Conservation (phyloP, 2,888 invertebrate species). For the Pristionchus exspectatus region DNA sequence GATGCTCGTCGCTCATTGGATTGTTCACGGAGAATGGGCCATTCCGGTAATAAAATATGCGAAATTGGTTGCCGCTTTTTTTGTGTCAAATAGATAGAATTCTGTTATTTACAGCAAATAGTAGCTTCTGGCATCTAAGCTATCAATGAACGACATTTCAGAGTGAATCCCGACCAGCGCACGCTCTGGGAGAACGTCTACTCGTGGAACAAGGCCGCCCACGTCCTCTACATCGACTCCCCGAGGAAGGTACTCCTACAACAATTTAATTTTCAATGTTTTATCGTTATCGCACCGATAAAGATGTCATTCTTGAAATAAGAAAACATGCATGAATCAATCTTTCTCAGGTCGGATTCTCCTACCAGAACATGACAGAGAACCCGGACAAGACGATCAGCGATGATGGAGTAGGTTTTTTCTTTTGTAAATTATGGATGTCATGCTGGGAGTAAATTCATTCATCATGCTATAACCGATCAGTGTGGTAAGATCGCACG, state of each 20-base stretch:
- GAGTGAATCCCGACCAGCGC: slow-evolving; percentile 73
- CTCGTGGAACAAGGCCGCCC: slow-evolving; percentile 76
- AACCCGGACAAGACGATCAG: slow-evolving; percentile 64
- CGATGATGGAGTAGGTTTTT: slow-evolving; percentile 62
- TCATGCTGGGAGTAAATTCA: no score
- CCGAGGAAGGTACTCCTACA: slow-evolving; percentile 79
- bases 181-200: slow-evolving; percentile 75
- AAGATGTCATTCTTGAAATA: no score
- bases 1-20: slow-evolving; percentile 64
- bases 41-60: slow-evolving; percentile 64
- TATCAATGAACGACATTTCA: neutral
- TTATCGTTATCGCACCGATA: no score
- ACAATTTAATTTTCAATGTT: no score
- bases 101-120: no score
- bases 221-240: slow-evolving; percentile 81
- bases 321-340: neutral
- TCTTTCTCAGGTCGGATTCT: slow-evolving; percentile 81
- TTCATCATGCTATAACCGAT: no score
- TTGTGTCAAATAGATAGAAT: neutral
- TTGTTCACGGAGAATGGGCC: slow-evolving; percentile 79
- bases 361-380: slow-evolving; percentile 75
- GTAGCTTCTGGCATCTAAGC: no score
- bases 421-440: no score
- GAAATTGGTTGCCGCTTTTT: neutral
- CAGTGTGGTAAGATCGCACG: no score